A percentile compares a stretch with the other conserved stretches of the same genome.
Conservation (phyloP, 2,113 vertebrate species). For the Sylvietta virens region DNA sequence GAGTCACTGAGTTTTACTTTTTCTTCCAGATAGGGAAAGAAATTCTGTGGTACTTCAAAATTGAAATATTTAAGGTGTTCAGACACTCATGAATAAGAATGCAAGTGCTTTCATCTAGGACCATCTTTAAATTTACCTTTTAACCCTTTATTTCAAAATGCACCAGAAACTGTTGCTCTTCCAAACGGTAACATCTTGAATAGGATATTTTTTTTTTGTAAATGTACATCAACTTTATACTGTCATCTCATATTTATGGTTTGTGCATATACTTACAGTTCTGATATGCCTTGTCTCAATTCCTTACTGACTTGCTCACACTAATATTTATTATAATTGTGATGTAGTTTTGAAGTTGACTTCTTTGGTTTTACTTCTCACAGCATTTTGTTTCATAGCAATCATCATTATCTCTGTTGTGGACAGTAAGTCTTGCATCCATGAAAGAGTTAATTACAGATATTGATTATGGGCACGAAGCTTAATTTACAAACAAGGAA, state of each 20-base stretch:
- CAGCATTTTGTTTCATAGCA: not conserved
- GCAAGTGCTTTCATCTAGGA: not conserved
- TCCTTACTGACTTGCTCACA: not conserved
- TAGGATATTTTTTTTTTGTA: not conserved
- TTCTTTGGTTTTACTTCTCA: not conserved
- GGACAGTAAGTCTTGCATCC: not conserved
- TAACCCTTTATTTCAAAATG: constrained; percentile 4
- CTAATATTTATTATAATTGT: not conserved
- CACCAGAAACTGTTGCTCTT: not conserved
- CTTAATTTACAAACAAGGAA: not conserved
- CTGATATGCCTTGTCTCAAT: not conserved
- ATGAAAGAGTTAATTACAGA: not conserved
- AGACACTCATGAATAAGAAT: not conserved
- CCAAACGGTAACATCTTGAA: not conserved
- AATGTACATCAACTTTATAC: not conserved
- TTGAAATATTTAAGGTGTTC: not conserved
- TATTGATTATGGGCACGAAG: not conserved
- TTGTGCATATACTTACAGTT: not conserved
- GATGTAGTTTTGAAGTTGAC: not conserved
- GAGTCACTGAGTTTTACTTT: constrained; percentile 4
- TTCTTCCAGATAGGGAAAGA: not conserved
- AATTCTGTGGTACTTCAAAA: not conserved
- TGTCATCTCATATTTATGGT: not conserved
- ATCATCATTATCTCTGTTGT: not conserved
- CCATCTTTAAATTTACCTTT: constrained; percentile 7